Base-by-base conservation (phyloP, 2,797 vertebrate species). In the Rachycentron canadum region DNA sequence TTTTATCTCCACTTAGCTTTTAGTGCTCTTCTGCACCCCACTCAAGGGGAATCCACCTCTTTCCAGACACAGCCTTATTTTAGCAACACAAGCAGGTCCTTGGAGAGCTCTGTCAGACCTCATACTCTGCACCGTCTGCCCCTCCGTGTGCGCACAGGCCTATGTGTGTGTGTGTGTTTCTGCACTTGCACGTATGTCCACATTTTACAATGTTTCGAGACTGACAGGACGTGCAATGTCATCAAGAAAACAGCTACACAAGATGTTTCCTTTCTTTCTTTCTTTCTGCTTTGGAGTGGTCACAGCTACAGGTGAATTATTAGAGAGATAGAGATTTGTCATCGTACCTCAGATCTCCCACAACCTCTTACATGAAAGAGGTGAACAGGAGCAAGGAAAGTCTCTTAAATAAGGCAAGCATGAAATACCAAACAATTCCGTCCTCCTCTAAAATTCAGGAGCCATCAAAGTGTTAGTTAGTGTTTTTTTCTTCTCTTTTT, bases 41-140 rank as follows among this genome's bases (percentile, higher is more conserved):
- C 90, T 91, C 93, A 86, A 88, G 91, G 91, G 92, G 88, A 92
- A 92, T 90, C 89, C 91, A 87, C 76, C 89, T 92, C 91, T 92
- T 92, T 92, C 89, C 85, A 93, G 91, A 92, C 89, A 86, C 87
- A 23, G 83, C 86, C 92, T 92, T 94, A 92, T 94, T 94, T 94
- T 93, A 94, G 93, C 89, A 92, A 87, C 91, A 93, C 86, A 83
- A 84, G 88, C 85, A 65, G 88, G 71, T 91, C 91, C 89, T 89
- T 41, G 47, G 91, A 92, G 91, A 91, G 76, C 68, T 9, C 74
- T 87, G 89, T 89, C 87, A 88, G 88, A 86, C 85, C 85, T 87
- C 87, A 81, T 85, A 73, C 87, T 23, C 82, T 53, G 76, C 84
- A 45, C 76, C 78, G 77, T 78, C 89, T 90, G 76, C 84, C 82